Conservation (phyloP, 2,888 invertebrate genomes). For the Noctuana brunneofusca region DNA sequence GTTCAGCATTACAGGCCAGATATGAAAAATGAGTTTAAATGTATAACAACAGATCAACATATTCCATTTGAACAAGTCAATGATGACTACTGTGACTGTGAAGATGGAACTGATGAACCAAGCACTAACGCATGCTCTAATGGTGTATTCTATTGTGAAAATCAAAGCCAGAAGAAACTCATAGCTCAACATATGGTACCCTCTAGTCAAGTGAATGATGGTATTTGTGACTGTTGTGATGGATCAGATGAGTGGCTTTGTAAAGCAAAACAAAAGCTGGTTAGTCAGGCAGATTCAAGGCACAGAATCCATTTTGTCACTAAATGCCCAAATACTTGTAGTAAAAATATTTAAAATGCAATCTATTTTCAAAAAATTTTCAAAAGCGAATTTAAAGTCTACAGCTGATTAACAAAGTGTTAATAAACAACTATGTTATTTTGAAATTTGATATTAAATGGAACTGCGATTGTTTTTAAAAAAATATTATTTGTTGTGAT, state of each 20-base stretch:
- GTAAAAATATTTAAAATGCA: slow-evolving; percentile 39
- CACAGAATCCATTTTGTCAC: slow-evolving; percentile 61
- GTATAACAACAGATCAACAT: slow-evolving; percentile 61
- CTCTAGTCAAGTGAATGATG: slow-evolving; percentile 94
- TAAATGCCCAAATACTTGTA: slow-evolving; percentile 60
- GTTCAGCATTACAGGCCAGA: slow-evolving; percentile 69
- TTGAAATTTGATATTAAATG: no score
- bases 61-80: slow-evolving; percentile 83
- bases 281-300: slow-evolving; percentile 59
- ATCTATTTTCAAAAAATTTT: no score
- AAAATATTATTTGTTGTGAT: no score
- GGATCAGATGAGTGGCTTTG: slow-evolving; percentile 92
- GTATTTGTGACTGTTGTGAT: slow-evolving; percentile 96
- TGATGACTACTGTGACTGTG: slow-evolving; percentile 94
- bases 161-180: slow-evolving; percentile 69
- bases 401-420: no score
- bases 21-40: slow-evolving; percentile 65
- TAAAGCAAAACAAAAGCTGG: slow-evolving; percentile 46
- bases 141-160: slow-evolving; percentile 91
- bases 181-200: slow-evolving; percentile 75
- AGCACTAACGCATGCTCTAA: slow-evolving; percentile 95
- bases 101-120: slow-evolving; percentile 89
- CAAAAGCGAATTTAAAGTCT: no score
- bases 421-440: no score
- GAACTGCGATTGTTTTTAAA: no score